A percentile compares a stretch with the other conserved stretches of the same genome.
These are phyloP conservation scores for Platalea minor DNA, from an alignment of 2,797 vertebrate species.

Conservation along the genomic window DNA sequence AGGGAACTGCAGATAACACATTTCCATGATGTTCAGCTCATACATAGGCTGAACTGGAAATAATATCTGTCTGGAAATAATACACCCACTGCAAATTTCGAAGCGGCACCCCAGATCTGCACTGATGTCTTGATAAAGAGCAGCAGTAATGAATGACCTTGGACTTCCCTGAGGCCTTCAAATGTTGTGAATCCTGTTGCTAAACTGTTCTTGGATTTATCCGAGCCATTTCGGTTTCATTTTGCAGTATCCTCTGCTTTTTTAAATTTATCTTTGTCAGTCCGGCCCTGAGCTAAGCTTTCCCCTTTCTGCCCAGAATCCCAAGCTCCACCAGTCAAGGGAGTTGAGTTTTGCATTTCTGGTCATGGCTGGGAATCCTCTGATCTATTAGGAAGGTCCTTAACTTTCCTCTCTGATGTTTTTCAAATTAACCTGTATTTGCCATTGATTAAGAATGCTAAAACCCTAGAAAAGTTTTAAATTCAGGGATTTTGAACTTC, in stretches of 20 bases:
- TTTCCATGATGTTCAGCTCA: not conserved
- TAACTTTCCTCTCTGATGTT: not conserved
- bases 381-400: not conserved
- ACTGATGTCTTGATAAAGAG: not conserved
- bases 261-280: not conserved
- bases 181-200: not conserved
- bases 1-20: not conserved
- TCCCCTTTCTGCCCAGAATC: not conserved
- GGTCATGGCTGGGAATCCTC: not conserved
- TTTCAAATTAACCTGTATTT: not conserved
- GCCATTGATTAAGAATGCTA: not conserved
- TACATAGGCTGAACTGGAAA: not conserved
- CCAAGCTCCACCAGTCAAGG: not conserved
- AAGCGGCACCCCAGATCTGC: not conserved
- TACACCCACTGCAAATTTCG: not conserved
- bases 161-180: not conserved
- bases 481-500: not conserved
- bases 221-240: not conserved
- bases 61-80: not conserved
- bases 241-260: not conserved
- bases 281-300: not conserved
- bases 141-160: not conserved
- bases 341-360: not conserved
- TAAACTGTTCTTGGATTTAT: not conserved
- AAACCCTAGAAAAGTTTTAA: not conserved